Percentiles rank a stretch among this genome's conserved stretches.
These are phyloP conservation scores for Tetramorium parvispinum DNA, from an alignment of 1,140 invertebrate genomes.

Conservation along the genomic window DNA sequence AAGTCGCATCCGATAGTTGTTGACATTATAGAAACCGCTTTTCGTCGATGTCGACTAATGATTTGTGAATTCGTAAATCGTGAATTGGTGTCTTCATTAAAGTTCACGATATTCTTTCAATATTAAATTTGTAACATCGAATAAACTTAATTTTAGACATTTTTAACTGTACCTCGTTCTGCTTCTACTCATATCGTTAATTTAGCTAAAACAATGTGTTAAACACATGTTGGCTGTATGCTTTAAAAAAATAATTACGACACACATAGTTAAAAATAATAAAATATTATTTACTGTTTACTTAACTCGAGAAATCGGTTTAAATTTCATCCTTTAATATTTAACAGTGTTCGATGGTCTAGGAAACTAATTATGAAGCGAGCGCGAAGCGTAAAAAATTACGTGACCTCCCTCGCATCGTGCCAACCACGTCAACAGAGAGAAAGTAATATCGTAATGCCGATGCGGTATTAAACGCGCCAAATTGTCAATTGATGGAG, in stretches of 20 bases:
- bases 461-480: neutral
- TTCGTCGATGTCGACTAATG: neutral
- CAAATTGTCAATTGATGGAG: slow-evolving; percentile 12
- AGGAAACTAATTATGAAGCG: slow-evolving; percentile 46
- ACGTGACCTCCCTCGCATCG: neutral
- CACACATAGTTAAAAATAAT: too few species aligned
- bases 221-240: too few species aligned
- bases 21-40: neutral
- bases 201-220: too few species aligned
- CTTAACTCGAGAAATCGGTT: too few species aligned
- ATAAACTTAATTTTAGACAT: too few species aligned
- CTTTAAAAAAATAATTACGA: too few species aligned
- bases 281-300: too few species aligned
- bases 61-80: slow-evolving; percentile 42
- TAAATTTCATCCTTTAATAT: too few species aligned
- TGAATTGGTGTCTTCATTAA: slow-evolving; percentile 49
- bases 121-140: too few species aligned
- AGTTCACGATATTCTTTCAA: slow-evolving; percentile 25
- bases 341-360: neutral
- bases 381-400: slow-evolving; percentile 44
- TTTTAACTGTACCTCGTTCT: too few species aligned
- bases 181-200: too few species aligned
- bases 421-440: neutral
- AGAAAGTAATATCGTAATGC: slow-evolving; percentile 11
- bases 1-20: neutral